Conservation (phyloP, 2,888 invertebrate species). For the Tetranychus truncatus region DNA sequence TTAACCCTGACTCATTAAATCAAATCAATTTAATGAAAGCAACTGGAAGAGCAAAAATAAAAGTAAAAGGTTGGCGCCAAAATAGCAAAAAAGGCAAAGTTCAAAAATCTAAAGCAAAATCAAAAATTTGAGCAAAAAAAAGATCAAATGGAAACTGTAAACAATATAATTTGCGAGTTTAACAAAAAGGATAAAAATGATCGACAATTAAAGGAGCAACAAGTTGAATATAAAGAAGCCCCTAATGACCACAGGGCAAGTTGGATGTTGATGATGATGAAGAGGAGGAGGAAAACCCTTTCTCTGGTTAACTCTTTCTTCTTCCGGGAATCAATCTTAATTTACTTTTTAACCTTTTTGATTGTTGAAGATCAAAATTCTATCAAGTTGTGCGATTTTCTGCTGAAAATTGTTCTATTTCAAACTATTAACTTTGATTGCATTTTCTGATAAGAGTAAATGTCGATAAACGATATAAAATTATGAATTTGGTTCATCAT, state of each 20-base stretch:
- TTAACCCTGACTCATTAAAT: no score
- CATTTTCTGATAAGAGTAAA: no score
- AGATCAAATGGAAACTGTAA: neutral
- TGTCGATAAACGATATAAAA: no score
- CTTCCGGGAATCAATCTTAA: slow-evolving; percentile 1
- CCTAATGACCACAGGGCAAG: neutral
- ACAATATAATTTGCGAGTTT: neutral
- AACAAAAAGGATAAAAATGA: neutral
- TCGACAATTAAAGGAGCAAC: neutral
- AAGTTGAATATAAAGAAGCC: neutral
- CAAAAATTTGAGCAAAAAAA: no score
- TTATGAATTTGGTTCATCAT: no score
- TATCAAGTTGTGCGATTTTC: no score
- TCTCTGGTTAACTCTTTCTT: neutral
- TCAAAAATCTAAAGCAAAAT: neutral
- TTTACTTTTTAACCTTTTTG: neutral
- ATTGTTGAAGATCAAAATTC: neutral
- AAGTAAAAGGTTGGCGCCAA: no score
- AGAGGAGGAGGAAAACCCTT: neutral
- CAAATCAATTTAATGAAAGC: no score
- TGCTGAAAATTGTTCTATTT: no score
- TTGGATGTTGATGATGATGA: neutral
- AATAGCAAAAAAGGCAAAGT: neutral
- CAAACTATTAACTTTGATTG: no score
- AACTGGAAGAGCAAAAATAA: no score